phyloP scores from a whole-genome alignment of 2,797 vertebrate species.

The Acrossocheilus wenchowensis region DNA sequence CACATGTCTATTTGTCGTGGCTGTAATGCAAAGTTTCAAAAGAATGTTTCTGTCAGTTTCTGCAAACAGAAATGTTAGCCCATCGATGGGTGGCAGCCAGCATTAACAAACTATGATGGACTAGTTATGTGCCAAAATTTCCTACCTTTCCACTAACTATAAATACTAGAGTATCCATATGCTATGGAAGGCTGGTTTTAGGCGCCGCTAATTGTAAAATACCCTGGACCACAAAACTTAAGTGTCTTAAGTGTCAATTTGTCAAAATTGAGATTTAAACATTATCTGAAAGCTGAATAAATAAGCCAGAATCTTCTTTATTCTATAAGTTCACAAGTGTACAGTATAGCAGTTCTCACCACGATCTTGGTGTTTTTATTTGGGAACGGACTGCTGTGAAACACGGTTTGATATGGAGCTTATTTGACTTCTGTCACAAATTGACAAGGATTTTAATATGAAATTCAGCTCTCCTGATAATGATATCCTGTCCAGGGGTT shows the following conservation, averaged over 20 bases:
- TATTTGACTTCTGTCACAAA: constrained; percentile 36
- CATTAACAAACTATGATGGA: not conserved
- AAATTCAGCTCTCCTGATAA: constrained; percentile 41
- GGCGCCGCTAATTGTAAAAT: not conserved
- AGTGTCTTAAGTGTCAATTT: no score
- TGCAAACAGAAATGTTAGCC: no score
- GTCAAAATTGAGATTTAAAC: no score
- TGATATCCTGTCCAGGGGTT: constrained; percentile 46
- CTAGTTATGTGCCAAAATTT: not conserved
- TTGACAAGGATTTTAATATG: constrained; percentile 40
- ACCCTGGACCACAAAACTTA: no score
- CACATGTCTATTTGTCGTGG: no score
- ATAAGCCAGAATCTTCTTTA: not conserved
- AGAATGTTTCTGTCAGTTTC: no score
- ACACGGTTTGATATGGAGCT: constrained; percentile 1
- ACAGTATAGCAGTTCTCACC: constrained; percentile 4
- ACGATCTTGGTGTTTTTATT: constrained; percentile 11
- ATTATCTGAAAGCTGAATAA: no score
- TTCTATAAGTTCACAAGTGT: not conserved
- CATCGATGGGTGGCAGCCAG: no score
- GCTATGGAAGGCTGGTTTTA: not conserved
- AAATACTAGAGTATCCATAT: not conserved
- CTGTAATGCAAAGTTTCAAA: no score
- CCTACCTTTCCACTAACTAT: not conserved
- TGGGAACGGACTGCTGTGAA: not conserved